Conservation (phyloP, 1,140 invertebrate genomes). For the Drosophila pandora region DNA sequence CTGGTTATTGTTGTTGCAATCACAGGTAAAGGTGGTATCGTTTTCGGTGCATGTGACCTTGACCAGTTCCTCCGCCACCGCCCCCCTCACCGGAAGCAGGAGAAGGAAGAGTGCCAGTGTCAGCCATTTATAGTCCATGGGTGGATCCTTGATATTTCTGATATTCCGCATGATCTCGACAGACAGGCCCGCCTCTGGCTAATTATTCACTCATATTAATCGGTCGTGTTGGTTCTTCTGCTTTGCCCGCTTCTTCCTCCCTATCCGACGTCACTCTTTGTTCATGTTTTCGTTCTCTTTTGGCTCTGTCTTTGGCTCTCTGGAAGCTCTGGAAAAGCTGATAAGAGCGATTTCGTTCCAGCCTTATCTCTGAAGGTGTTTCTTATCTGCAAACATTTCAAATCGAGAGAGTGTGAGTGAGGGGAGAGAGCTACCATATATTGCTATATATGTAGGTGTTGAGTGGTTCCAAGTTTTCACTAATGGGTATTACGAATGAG, state of each 20-base stretch:
- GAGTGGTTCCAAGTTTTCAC: not conserved
- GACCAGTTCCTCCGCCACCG: constrained; percentile 17
- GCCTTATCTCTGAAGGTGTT: constrained; percentile 46
- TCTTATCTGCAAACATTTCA: constrained; percentile 25
- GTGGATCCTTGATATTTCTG: constrained; percentile 75
- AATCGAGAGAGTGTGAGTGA: not conserved
- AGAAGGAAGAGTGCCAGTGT: not conserved
- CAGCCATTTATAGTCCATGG: constrained; percentile 36
- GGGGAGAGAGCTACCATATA: not conserved
- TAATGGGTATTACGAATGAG: too few species aligned
- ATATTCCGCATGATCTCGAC: constrained; percentile 62
- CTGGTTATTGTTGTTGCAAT: constrained; percentile 68
- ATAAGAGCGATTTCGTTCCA: constrained; percentile 15
- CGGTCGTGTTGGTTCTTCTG: not conserved
- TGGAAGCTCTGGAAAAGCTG: constrained; percentile 21
- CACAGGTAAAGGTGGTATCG: constrained; percentile 77
- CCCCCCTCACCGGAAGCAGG: not conserved
- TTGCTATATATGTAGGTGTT: not conserved
- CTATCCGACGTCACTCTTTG: constrained; percentile 34
- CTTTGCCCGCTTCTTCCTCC: constrained; percentile 18
- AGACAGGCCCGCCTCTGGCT: constrained; percentile 8
- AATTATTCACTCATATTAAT: constrained; percentile 51
- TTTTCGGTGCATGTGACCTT: constrained; percentile 70
- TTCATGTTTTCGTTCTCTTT: constrained; percentile 20
- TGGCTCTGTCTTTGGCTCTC: constrained; percentile 6